Evolutionary conservation across 2,888 invertebrate species (phyloP).

Genomic region (Ypsolopha sequella): DNA sequence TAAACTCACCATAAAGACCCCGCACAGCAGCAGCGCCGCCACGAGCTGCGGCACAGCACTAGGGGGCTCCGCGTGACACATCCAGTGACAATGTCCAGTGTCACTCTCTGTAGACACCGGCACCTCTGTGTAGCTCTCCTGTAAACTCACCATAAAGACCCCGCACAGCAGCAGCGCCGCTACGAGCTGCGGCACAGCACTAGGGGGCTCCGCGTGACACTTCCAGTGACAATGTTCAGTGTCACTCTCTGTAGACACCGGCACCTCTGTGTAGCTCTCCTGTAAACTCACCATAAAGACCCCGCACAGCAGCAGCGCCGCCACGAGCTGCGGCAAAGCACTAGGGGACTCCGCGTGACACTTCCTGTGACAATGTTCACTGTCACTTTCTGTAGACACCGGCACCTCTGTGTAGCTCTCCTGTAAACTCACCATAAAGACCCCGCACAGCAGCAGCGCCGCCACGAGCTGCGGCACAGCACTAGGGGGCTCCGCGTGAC

Average conservation of each 20-base stretch:
- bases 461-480: slow-evolving; percentile 76
- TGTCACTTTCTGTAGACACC: slow-evolving; percentile 41
- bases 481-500: slow-evolving; percentile 57
- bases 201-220: slow-evolving; percentile 56
- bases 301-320: slow-evolving; percentile 75
- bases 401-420: slow-evolving; percentile 68
- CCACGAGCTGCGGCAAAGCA: slow-evolving; percentile 75
- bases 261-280: slow-evolving; percentile 69
- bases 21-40: slow-evolving; percentile 74
- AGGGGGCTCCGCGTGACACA: neutral
- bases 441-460: slow-evolving; percentile 74
- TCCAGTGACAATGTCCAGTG: neutral
- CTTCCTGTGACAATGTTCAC: slow-evolving; percentile 68
- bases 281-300: slow-evolving; percentile 77
- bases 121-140: neutral
- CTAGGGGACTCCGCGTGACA: slow-evolving; percentile 58
- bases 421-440: slow-evolving; percentile 78
- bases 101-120: neutral
- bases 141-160: slow-evolving; percentile 75
- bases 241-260: slow-evolving; percentile 42
- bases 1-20: slow-evolving; percentile 76
- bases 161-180: slow-evolving; percentile 75
- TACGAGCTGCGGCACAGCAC: slow-evolving; percentile 75
- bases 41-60: slow-evolving; percentile 76
- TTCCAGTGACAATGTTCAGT: slow-evolving; percentile 68